Evolutionary conservation across 2,797 vertebrate species (phyloP).

Genomic region (Crocidura indochinensis): DNA sequence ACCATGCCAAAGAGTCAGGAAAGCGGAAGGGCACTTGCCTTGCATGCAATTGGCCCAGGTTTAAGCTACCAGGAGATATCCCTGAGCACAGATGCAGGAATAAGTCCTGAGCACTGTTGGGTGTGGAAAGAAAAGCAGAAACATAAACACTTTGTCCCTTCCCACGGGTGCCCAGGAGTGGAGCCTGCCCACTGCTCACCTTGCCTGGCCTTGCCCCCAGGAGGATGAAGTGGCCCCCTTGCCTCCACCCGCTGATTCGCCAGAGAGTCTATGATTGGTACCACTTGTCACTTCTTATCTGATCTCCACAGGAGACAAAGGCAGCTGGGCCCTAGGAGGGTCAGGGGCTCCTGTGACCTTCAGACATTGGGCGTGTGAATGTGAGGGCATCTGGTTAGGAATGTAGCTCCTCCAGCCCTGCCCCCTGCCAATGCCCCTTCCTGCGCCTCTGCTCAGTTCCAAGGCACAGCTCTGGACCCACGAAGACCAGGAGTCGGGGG

Average conservation of each 20-base stretch:
- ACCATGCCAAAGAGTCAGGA: too few species aligned
- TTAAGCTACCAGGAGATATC: too few species aligned
- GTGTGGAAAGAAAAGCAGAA: too few species aligned
- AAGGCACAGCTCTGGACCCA: too few species aligned
- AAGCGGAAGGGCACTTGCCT: too few species aligned
- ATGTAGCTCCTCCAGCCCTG: constrained; percentile 55
- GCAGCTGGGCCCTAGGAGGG: constrained; percentile 85
- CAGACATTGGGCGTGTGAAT: constrained; percentile 82
- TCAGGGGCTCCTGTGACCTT: constrained; percentile 85
- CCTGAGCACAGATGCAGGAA: too few species aligned
- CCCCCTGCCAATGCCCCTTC: background rate
- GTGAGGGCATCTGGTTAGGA: constrained; percentile 70
- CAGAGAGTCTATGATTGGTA: constrained; percentile 83
- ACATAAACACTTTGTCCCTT: too few species aligned
- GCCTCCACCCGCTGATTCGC: constrained; percentile 81
- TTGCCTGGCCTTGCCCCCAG: constrained; percentile 56
- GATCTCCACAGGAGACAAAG: constrained; percentile 88
- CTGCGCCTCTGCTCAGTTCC: background rate
- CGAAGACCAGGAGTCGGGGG: too few species aligned
- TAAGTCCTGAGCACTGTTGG: too few species aligned
- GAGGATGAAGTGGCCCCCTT: constrained; percentile 25
- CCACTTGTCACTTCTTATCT: constrained; percentile 89
- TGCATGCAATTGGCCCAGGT: too few species aligned
- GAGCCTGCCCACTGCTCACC: too few species aligned
- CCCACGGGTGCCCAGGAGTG: too few species aligned